These are phyloP conservation scores for Lepisosteus osseus DNA, from an alignment of 2,113 vertebrate genomes.

Conservation along the genomic window DNA sequence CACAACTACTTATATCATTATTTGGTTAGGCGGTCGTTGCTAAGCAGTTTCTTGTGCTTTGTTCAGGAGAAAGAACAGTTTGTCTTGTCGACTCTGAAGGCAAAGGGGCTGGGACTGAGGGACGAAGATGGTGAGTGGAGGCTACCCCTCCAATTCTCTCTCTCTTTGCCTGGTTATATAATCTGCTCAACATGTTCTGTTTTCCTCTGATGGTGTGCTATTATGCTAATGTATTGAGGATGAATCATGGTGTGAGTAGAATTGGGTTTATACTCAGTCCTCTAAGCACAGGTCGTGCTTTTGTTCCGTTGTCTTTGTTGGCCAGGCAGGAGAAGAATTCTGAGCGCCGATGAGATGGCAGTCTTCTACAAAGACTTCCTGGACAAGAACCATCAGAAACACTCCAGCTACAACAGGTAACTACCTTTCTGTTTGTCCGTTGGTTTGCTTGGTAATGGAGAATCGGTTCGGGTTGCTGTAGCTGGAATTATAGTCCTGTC, in stretches of 20 bases:
- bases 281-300: neutral
- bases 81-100: slow-evolving; percentile 68
- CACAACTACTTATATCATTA: no score
- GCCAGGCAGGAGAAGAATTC: slow-evolving; percentile 72
- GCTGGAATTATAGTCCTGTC: no score
- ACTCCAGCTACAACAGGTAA: slow-evolving; percentile 87
- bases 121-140: slow-evolving; percentile 73
- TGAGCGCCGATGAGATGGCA: slow-evolving; percentile 88
- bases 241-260: slow-evolving; percentile 1
- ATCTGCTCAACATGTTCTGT: no score
- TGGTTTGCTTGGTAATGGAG: no score
- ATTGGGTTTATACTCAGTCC: neutral
- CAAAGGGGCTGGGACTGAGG: slow-evolving; percentile 67
- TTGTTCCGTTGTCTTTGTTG: slow-evolving; percentile 17
- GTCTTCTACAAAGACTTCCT: slow-evolving; percentile 90
- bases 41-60: neutral
- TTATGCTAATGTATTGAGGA: neutral
- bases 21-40: no score
- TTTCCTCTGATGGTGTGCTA: neutral
- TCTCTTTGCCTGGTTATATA: neutral
- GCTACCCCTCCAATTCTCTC: neutral
- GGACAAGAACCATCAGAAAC: slow-evolving; percentile 78
- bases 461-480: no score
- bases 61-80: slow-evolving; percentile 87
- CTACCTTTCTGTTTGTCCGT: no score